Percentiles rank a stretch among this genome's conserved stretches.
Conservation (phyloP, 2,797 vertebrate genomes). For the Notoglanidium macrostoma region DNA sequence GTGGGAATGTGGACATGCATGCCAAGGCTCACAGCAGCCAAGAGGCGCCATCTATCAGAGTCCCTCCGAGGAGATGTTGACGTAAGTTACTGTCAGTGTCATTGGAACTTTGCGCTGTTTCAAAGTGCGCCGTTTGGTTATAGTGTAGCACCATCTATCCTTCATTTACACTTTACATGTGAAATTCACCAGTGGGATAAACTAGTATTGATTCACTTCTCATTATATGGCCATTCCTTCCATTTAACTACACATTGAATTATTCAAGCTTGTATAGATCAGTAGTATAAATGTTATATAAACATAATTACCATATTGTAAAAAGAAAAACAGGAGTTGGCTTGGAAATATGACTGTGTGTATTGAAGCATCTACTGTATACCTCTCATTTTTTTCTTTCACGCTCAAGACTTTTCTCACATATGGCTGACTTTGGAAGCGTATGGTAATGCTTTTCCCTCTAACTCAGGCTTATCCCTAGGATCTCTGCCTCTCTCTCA, state of each 20-base stretch:
- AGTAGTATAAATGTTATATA: slow-evolving; percentile 14
- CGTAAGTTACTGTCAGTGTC: slow-evolving; percentile 17
- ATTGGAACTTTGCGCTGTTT: slow-evolving; percentile 35
- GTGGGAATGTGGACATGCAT: slow-evolving; percentile 73
- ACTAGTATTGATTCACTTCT: slow-evolving; percentile 49
- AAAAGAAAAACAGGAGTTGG: neutral
- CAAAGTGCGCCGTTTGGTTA: neutral
- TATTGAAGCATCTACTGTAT: neutral
- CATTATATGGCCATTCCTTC: slow-evolving; percentile 33
- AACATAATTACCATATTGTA: neutral
- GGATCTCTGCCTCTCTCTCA: neutral
- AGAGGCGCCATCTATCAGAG: slow-evolving; percentile 71
- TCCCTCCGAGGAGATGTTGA: slow-evolving; percentile 33
- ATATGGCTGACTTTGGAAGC: slow-evolving; percentile 7
- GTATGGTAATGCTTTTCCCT: slow-evolving; percentile 3
- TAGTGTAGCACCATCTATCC: neutral
- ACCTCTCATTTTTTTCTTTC: slow-evolving; percentile 33
- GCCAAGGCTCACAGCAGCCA: slow-evolving; percentile 69
- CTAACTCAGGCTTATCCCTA: slow-evolving; percentile 13
- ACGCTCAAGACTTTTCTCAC: neutral
- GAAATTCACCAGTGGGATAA: neutral
- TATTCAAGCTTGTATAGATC: slow-evolving; percentile 46
- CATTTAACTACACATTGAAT: slow-evolving; percentile 25
- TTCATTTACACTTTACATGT: slow-evolving; percentile 8
- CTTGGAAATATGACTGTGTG: neutral